These are phyloP conservation scores for Erebia epiphron DNA, from an alignment of 2,888 invertebrate genomes.

Conservation along the genomic window DNA sequence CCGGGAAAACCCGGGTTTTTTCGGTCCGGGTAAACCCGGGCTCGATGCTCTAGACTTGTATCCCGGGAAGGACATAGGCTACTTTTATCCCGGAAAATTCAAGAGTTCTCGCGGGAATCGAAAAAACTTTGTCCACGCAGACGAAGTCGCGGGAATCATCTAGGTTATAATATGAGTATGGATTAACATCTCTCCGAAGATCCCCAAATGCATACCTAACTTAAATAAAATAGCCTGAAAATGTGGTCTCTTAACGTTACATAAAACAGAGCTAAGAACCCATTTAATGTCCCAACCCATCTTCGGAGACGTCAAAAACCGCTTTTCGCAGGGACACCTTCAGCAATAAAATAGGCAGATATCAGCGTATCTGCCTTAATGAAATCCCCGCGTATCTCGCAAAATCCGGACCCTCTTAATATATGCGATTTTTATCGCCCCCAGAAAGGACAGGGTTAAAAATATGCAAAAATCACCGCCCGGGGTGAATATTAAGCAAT, in stretches of 20 bases:
- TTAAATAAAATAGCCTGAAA: background rate
- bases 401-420: slow-evolving; percentile 61
- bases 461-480: slow-evolving; percentile 79
- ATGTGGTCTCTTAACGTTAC: background rate
- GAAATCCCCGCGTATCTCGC: slow-evolving; percentile 67
- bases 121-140: no score
- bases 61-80: no score
- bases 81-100: no score
- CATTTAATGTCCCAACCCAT: slow-evolving; percentile 15
- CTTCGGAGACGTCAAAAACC: slow-evolving; percentile 39
- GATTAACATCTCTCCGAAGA: no score
- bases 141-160: no score
- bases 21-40: no score
- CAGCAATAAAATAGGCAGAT: slow-evolving; percentile 67
- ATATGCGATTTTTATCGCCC: slow-evolving; percentile 76
- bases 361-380: slow-evolving; percentile 70
- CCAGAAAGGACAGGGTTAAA: slow-evolving; percentile 68
- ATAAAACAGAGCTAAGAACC: slow-evolving; percentile 23
- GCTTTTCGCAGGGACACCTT: slow-evolving; percentile 42
- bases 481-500: slow-evolving; percentile 81
- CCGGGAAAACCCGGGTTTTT: no score
- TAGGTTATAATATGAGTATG: no score
- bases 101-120: no score
- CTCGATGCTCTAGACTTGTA: no score
- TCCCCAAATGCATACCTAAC: background rate